Base-by-base conservation (phyloP, 1,140 invertebrate species). In the Papilio glaucus region DNA sequence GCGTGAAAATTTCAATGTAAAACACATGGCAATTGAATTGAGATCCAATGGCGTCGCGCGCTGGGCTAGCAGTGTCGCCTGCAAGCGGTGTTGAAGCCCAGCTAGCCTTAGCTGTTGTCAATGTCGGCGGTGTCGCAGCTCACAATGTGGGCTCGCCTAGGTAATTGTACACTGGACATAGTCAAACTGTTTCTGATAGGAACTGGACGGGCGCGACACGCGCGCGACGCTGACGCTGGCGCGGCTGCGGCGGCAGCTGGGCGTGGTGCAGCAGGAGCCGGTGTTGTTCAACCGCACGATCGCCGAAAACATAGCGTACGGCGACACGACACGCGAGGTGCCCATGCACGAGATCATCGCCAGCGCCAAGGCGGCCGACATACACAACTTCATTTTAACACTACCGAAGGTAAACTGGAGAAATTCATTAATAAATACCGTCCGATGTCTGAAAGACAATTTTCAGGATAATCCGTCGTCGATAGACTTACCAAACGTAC, bases 241-340 rank as follows among this genome's bases (percentile, higher is more conserved):
- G 18, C 89, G 92, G 26, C 85, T 95, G 9, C 92, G 96, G 45
- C 90, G 93, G 10, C 94, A 96, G 78, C 91, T 97, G 70, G 96
- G 96, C 29, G 94, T 97, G 26, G 96, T 97, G 0, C 96, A 95
- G 9, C 96, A 97, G 85, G 96, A 97, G 79, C 96, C 96, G 0
- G 94, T 95, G 4, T 92, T 97, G 0, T 97, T 97, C 84, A 95
- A 96, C 82, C 93, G 95, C 60, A 95, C 94, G 6, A 95, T 97
- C 37, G 90, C 87, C 2, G 95, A 97, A 68, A 97, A 97, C 85
- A 97, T 97, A 75, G 94, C 94, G 0, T 97, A 97, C 85, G 96
- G 96, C 0, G 95, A 96, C 83, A 96, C 95, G 83, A 88, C 87
- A 7, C 85, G 94, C 8, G 87, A 93, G 6, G 89, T 94, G 0